Evolutionary conservation across 2,113 vertebrate genomes (phyloP).

Genomic region (Ailurus styani): DNA sequence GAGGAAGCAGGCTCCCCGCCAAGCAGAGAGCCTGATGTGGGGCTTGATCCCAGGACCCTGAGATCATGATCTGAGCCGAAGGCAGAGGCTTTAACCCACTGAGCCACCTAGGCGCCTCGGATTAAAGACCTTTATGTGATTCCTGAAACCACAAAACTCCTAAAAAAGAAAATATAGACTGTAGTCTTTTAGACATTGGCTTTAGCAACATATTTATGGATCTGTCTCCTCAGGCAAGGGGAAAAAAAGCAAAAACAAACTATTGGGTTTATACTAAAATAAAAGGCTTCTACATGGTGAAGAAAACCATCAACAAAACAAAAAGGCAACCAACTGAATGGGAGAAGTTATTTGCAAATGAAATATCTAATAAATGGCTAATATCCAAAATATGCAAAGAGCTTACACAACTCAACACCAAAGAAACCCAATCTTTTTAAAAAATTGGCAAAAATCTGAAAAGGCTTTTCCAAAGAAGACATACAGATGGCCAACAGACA

Average conservation of each 20-base stretch:
- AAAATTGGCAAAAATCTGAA: not conserved
- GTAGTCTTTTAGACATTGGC: not conserved
- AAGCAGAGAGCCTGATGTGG: too few relatives aligned
- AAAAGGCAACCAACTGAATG: not conserved
- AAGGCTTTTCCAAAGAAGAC: not conserved
- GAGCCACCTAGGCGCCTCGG: too few relatives aligned
- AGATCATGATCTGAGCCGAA: too few relatives aligned
- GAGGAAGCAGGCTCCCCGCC: too few relatives aligned
- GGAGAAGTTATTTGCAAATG: not conserved
- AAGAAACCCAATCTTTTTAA: not conserved
- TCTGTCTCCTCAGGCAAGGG: not conserved
- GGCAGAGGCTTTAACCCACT: too few relatives aligned
- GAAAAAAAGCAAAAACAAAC: not conserved
- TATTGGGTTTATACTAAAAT: not conserved
- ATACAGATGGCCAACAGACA: not conserved
- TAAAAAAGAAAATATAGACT: not conserved
- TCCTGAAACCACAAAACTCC: not conserved
- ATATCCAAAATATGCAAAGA: not conserved
- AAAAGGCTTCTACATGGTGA: not conserved
- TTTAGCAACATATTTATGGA: not conserved
- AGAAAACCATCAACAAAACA: not conserved
- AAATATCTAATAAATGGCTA: not conserved
- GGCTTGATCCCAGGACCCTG: too few relatives aligned
- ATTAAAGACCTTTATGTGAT: not conserved
- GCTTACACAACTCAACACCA: not conserved